Conservation (phyloP, 2,113 vertebrate species). For the Cyanoramphus novaezelandiae region DNA sequence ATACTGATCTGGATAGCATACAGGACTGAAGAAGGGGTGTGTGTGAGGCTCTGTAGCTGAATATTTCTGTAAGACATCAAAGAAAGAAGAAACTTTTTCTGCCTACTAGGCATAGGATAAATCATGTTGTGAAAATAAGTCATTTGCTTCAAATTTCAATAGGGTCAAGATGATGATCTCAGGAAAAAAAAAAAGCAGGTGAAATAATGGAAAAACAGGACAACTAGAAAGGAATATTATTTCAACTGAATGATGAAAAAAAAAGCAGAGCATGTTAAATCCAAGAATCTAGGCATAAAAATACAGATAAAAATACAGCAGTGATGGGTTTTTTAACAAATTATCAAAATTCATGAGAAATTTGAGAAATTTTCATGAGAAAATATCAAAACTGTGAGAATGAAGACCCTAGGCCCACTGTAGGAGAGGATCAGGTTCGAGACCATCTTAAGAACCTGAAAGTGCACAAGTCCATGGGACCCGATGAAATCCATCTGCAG, state of each 20-base stretch:
- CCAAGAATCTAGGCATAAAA: not conserved
- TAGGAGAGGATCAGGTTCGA: too few species aligned
- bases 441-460: too few species aligned
- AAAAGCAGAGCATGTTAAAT: not conserved
- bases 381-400: too few species aligned
- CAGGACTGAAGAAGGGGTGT: fast-evolving
- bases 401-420: too few species aligned
- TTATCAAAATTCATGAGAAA: not conserved
- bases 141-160: not conserved
- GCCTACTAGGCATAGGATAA: not conserved
- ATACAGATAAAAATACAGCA: not conserved
- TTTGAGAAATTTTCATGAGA: too few species aligned
- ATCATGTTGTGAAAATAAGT: not conserved
- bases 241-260: not conserved
- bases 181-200: not conserved
- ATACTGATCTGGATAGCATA: not conserved
- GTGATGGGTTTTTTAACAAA: not conserved
- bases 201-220: not conserved
- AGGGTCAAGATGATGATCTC: not conserved
- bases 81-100: not conserved
- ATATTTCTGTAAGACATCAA: not conserved
- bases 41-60: not conserved
- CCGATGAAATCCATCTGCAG: too few species aligned
- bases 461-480: too few species aligned
- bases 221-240: not conserved